Evolutionary conservation across 2,888 invertebrate species (phyloP).

Genomic region (Prostheceraeus crozeri): DNA sequence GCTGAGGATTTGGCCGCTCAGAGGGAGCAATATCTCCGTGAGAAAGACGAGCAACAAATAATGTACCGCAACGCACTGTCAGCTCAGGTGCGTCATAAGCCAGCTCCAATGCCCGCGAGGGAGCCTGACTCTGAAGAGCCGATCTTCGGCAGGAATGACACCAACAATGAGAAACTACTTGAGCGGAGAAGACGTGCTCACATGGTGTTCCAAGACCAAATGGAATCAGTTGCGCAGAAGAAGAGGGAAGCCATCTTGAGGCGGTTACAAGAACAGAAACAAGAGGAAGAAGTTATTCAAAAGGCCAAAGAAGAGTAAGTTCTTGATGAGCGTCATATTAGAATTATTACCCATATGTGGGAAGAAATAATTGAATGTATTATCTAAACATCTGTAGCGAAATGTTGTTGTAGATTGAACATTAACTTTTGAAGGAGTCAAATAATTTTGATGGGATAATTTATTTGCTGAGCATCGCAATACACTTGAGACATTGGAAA

Average conservation of each 20-base stretch:
- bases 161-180: constrained; percentile 53
- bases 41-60: constrained; percentile 49
- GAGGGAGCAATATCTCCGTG: constrained; percentile 51
- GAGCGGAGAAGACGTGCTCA: constrained; percentile 49
- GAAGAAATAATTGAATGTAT: no score
- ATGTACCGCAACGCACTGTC: constrained; percentile 52
- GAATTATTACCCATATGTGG: no score
- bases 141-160: constrained; percentile 55
- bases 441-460: no score
- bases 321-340: no score
- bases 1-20: constrained; percentile 57
- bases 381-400: no score
- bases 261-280: constrained; percentile 51
- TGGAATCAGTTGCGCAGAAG: constrained; percentile 50
- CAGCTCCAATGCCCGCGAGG: constrained; percentile 48
- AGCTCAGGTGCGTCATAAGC: constrained; percentile 52
- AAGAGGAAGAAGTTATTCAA: constrained; percentile 51
- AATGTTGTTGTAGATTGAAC: no score
- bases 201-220: constrained; percentile 51
- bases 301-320: constrained; percentile 51
- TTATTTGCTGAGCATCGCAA: no score
- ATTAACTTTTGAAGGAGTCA: no score
- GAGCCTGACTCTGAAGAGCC: constrained; percentile 49
- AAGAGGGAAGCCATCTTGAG: constrained; percentile 53
- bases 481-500: no score